Evolutionary conservation across 2,888 invertebrate species (phyloP).

Genomic region (Limnephilus rhombicus): DNA sequence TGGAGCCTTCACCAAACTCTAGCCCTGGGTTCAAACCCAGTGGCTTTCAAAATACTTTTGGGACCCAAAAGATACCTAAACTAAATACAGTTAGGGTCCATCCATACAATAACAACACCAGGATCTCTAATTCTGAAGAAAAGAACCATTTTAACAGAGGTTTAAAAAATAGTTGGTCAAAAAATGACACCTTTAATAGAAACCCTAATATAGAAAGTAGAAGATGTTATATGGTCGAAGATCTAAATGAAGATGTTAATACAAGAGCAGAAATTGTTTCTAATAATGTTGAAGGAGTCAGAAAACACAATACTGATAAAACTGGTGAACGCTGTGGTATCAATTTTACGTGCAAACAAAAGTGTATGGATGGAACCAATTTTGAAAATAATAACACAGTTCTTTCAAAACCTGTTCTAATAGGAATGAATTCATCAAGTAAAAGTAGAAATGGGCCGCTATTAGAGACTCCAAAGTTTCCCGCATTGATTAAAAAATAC

Average conservation of each 20-base stretch:
- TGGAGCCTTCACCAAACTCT: slow-evolving; percentile 36
- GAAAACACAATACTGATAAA: neutral
- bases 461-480: slow-evolving; percentile 44
- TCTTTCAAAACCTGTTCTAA: slow-evolving; percentile 11
- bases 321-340: neutral
- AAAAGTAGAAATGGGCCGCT: slow-evolving; percentile 46
- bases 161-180: neutral
- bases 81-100: slow-evolving; percentile 50
- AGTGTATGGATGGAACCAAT: neutral
- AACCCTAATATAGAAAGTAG: neutral
- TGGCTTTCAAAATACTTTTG: slow-evolving; percentile 38
- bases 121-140: neutral
- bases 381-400: neutral
- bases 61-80: slow-evolving; percentile 6
- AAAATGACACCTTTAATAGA: neutral
- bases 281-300: neutral
- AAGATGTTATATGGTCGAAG: neutral
- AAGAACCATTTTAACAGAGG: neutral
- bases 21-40: slow-evolving; percentile 61
- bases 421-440: neutral
- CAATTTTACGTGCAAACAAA: neutral
- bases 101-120: slow-evolving; percentile 25
- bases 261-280: neutral
- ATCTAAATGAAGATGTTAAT: neutral
- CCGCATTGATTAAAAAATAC: neutral